Evolutionary conservation across 2,113 vertebrate species (phyloP), one percentile per base, ranked within the genome.

Genomic region (Lampris megalopsis): DNA sequence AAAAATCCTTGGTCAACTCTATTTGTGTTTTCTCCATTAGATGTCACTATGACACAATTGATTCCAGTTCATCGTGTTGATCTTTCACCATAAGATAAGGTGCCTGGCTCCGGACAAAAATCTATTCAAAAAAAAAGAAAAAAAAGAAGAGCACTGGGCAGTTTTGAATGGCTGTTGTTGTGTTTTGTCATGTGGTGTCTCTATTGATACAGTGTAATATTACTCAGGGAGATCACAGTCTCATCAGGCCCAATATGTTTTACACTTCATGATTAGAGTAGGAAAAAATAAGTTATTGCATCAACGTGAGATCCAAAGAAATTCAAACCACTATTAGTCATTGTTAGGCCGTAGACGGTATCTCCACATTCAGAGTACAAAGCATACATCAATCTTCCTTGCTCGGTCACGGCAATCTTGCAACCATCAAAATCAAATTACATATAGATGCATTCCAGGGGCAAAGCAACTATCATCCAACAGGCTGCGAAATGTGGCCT

Each of bases 1-100:
- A 24, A 24, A 24, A 24, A 24, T 24, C 24, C 24, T 24, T 24
- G 24, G 24, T 24, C 24, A 24, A 24, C 24, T 24, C 24, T 24
- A 24, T 24, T 24, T 24, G 24, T 24, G 24, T 50, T 53, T 65
- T 63, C 64, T 48, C 89, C 90, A 91, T 82, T 74, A 92, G 88
- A 78, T 85, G 91, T 67, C 86, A 71, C 77, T 66, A 53, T 43
- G 64, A 61, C 0, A 62, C 71, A 80, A 63, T 59, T 1, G 3
- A 40, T n/a, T 63, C 7, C 41, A 47, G 24, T 24, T 1, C 35
- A 41, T 57, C n/a, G 41, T 1, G 5, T 7, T 36, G 45, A 11
- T 24, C 24, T 45, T 61, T 66, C 41, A 11, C 8, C 7, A 35
- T 42, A 43, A 60, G 56, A 13, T 11, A 35, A 63, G 0, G 2